Evolutionary conservation across 2,797 vertebrate species (phyloP).

Genomic region (Rhadinocentrus ornatus): DNA sequence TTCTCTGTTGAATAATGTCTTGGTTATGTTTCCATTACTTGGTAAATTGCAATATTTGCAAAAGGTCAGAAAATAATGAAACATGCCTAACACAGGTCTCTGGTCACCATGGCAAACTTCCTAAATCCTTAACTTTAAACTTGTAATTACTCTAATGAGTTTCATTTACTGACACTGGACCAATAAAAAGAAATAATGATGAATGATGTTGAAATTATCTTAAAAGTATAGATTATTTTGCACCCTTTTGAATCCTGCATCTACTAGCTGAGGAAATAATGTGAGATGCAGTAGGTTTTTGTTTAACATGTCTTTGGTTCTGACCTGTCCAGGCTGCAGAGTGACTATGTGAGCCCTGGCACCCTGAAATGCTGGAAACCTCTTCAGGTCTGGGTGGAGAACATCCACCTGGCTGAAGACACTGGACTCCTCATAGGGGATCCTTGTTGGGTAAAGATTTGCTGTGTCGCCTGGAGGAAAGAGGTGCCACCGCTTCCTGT

Average conservation of each 20-base stretch:
- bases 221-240: neutral
- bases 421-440: conserved; percentile 98
- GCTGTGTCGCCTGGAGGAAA: conserved; percentile 90
- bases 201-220: neutral
- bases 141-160: neutral
- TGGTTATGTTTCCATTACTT: no score
- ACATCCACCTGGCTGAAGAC: conserved; percentile 93
- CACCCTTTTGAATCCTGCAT: neutral
- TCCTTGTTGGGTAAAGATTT: conserved; percentile 92
- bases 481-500: conserved; percentile 94
- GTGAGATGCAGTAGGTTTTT: neutral
- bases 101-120: neutral
- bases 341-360: conserved; percentile 84
- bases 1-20: no score
- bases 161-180: no score
- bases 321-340: conserved; percentile 93
- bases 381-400: conserved; percentile 84
- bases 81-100: no score
- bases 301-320: neutral
- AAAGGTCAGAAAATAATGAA: no score
- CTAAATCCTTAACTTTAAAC: neutral
- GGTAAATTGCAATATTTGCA: no score
- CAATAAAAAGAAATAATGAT: neutral
- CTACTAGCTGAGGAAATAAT: neutral
- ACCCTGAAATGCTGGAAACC: conserved; percentile 84